Conservation (phyloP, 2,797 vertebrate species). For the Tragopan temminckii region DNA sequence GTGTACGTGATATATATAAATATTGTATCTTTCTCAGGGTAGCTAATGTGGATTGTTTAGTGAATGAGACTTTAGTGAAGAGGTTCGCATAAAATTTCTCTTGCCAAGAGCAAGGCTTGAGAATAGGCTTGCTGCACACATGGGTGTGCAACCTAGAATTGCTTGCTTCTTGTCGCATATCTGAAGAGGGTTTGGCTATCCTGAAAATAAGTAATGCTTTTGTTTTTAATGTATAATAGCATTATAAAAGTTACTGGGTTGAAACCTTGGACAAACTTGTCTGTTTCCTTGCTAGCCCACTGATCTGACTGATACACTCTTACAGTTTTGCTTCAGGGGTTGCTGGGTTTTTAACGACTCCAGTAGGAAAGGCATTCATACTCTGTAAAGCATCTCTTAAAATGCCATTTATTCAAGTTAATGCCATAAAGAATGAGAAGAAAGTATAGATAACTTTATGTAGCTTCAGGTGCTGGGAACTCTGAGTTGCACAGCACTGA, state of each 20-base stretch:
- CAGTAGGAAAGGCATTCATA: neutral
- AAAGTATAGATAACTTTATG: neutral
- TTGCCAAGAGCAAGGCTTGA: neutral
- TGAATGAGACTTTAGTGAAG: neutral
- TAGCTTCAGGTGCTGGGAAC: neutral
- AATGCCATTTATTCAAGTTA: neutral
- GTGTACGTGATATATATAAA: neutral
- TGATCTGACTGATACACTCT: neutral
- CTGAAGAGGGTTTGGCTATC: neutral
- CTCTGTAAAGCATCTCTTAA: neutral
- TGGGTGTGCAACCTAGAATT: neutral
- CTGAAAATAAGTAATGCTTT: neutral
- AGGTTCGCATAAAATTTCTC: neutral
- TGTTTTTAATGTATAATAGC: constrained; percentile 3
- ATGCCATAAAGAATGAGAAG: neutral
- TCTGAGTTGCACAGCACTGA: neutral
- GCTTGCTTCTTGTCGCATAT: neutral
- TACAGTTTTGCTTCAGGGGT: neutral
- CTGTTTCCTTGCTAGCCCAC: neutral
- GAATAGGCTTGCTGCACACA: neutral
- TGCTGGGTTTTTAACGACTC: neutral
- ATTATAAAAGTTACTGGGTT: neutral
- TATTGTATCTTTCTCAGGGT: neutral
- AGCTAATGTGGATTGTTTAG: neutral
- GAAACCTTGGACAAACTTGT: neutral